These are phyloP conservation scores for Syngnathus typhle DNA, from an alignment of 2,113 vertebrate genomes.

Conservation along the genomic window DNA sequence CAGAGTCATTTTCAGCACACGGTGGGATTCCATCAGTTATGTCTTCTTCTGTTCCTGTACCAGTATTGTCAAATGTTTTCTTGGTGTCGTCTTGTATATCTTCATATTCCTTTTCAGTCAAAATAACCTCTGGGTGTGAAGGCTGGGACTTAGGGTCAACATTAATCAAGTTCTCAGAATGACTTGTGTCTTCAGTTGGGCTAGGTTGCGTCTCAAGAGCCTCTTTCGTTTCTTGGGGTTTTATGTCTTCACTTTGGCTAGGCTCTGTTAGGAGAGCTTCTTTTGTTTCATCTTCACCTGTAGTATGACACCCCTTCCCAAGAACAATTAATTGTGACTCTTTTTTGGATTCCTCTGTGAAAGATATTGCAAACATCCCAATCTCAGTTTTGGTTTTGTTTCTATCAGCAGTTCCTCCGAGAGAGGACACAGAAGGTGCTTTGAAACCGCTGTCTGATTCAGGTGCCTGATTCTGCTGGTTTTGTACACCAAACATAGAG, in stretches of 20 bases:
- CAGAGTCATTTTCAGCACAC: slow-evolving; percentile 14
- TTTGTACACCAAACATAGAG: slow-evolving; percentile 61
- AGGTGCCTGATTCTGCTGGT: slow-evolving; percentile 39
- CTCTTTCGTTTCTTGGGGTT: slow-evolving; percentile 2
- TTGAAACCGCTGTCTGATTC: slow-evolving; percentile 75
- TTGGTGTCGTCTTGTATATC: slow-evolving; percentile 16
- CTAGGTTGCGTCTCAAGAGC: neutral
- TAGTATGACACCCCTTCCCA: slow-evolving; percentile 9
- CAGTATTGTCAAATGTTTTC: slow-evolving; percentile 6
- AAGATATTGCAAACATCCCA: slow-evolving; percentile 77
- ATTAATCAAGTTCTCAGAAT: neutral
- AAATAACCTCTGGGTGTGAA: slow-evolving; percentile 6
- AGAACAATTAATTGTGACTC: slow-evolving; percentile 28
- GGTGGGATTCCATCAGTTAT: slow-evolving; percentile 1
- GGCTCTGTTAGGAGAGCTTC: neutral
- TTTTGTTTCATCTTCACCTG: slow-evolving; percentile 7
- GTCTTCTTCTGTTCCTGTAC: slow-evolving; percentile 5
- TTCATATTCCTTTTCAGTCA: slow-evolving; percentile 14
- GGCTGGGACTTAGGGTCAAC: slow-evolving; percentile 1
- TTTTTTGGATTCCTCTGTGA: slow-evolving; percentile 76
- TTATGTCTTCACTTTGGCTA: slow-evolving; percentile 5
- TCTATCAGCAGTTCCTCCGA: slow-evolving; percentile 49
- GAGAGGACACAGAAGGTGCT: slow-evolving; percentile 78
- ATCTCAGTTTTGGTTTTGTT: slow-evolving; percentile 75
- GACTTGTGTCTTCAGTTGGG: neutral